phyloP scores from a whole-genome alignment of 1,140 invertebrate genomes.

The Polyergus mexicanus region DNA sequence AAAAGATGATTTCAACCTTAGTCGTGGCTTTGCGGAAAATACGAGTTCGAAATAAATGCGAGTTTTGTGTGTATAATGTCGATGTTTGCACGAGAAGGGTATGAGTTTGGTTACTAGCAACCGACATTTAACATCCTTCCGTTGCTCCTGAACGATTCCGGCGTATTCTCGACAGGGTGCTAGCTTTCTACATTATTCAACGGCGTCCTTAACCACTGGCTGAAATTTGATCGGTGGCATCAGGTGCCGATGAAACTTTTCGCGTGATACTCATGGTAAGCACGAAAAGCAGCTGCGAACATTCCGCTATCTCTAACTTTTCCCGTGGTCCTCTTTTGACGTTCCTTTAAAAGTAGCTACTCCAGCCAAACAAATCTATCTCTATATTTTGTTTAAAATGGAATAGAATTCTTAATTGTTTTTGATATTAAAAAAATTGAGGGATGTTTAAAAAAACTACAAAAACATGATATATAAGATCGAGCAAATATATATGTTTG shows the following conservation, averaged over 20 bases:
- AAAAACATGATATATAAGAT: not conserved
- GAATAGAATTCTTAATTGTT: not conserved
- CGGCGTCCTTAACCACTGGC: slow-evolving; percentile 71
- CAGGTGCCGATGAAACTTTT: slow-evolving; percentile 48
- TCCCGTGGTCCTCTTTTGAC: not conserved
- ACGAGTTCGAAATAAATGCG: slow-evolving; percentile 30
- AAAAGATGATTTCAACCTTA: not conserved
- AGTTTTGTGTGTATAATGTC: slow-evolving; percentile 40
- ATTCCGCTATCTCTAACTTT: slow-evolving; percentile 6
- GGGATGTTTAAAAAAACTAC: not conserved
- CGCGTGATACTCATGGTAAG: not conserved
- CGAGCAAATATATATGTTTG: not conserved
- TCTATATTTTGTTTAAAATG: not conserved
- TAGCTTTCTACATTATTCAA: slow-evolving; percentile 81
- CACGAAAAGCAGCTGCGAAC: not conserved
- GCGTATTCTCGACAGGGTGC: slow-evolving; percentile 55
- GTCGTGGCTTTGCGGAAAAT: slow-evolving; percentile 1
- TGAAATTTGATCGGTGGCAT: slow-evolving; percentile 74
- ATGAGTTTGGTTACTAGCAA: slow-evolving; percentile 58
- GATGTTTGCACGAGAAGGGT: slow-evolving; percentile 38
- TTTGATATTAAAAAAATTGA: not conserved
- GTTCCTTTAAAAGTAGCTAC: not conserved
- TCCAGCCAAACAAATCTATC: not conserved
- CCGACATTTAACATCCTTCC: slow-evolving; percentile 64
- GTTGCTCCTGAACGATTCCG: slow-evolving; percentile 9